A percentile compares a stretch with the other conserved stretches of the same genome.
Evolutionary conservation across 2,797 vertebrate species (phyloP).

Genomic region (Vultur gryphus): DNA sequence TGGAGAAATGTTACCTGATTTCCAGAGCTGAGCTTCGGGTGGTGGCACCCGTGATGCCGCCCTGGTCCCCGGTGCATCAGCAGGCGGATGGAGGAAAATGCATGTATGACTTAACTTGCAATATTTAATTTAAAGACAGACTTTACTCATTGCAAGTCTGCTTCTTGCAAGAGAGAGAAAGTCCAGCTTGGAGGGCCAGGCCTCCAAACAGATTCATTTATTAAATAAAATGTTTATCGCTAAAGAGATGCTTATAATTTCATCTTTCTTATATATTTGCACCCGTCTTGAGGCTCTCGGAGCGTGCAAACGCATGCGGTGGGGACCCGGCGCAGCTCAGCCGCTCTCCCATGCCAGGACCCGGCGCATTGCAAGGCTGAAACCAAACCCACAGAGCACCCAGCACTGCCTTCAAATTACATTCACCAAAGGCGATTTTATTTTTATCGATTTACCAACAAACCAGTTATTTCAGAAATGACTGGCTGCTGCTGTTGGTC

Average conservation of each 20-base stretch:
- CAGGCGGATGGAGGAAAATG: not conserved
- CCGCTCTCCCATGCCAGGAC: fast-evolving
- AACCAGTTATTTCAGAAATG: not conserved
- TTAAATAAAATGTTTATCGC: not conserved
- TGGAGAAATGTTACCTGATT: fast-evolving
- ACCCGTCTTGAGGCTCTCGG: fast-evolving
- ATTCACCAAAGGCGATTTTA: not conserved
- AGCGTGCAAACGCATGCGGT: fast-evolving
- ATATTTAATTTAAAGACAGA: not conserved
- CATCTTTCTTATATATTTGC: fast-evolving
- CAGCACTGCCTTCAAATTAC: not conserved
- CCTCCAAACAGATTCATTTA: not conserved
- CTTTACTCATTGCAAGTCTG: not conserved
- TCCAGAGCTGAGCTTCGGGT: not conserved
- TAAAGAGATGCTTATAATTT: not conserved
- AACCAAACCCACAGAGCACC: not conserved
- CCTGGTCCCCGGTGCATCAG: fast-evolving
- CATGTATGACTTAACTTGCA: not conserved
- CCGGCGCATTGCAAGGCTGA: not conserved
- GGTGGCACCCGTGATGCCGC: not conserved
- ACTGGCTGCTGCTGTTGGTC: not conserved
- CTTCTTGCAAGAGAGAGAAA: not conserved
- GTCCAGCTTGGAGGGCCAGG: not conserved
- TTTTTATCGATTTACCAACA: not conserved
- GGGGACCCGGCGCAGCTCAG: not conserved